A percentile compares a stretch with the other conserved stretches of the same genome.
Evolutionary conservation across 1,140 invertebrate species (phyloP).

Genomic region (Drosophila orena): DNA sequence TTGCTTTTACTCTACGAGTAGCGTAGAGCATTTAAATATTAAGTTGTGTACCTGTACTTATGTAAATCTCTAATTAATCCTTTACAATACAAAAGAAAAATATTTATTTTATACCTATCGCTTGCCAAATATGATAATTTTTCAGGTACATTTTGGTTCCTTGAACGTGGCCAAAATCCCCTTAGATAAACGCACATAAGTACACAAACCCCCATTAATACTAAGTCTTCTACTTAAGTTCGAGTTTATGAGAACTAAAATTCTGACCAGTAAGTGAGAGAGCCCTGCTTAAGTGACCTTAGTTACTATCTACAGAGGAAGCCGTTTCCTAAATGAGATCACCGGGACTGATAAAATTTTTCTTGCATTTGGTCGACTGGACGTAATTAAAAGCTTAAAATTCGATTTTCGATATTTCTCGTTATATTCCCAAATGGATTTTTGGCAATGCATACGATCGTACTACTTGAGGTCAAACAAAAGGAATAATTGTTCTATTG

Average conservation of each 20-base stretch:
- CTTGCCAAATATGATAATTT: too few relatives aligned
- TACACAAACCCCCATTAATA: slow-evolving; percentile 4
- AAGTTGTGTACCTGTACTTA: too few relatives aligned
- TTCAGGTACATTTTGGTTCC: too few relatives aligned
- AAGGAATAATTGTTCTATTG: slow-evolving; percentile 1
- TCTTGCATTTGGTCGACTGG: slow-evolving; percentile 31
- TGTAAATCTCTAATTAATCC: too few relatives aligned
- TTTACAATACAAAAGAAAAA: too few relatives aligned
- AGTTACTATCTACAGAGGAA: slow-evolving; percentile 1
- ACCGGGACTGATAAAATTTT: slow-evolving; percentile 34
- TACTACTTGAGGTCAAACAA: slow-evolving; percentile 17
- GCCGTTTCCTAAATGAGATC: slow-evolving; percentile 20
- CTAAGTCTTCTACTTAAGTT: neutral
- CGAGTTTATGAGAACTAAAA: too few relatives aligned
- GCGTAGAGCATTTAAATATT: too few relatives aligned
- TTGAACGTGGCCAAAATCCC: too few relatives aligned
- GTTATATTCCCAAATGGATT: slow-evolving; percentile 2
- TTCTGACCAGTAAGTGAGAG: slow-evolving; percentile 10
- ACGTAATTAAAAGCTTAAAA: slow-evolving; percentile 54
- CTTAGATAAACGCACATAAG: neutral
- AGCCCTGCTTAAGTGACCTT: neutral
- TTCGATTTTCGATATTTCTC: slow-evolving; percentile 22
- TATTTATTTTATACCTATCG: too few relatives aligned
- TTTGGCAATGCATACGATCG: slow-evolving; percentile 1
- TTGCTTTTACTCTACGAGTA: too few relatives aligned